Evolutionary conservation across 2,113 vertebrate species (phyloP).

Genomic region (Channa maculata): DNA sequence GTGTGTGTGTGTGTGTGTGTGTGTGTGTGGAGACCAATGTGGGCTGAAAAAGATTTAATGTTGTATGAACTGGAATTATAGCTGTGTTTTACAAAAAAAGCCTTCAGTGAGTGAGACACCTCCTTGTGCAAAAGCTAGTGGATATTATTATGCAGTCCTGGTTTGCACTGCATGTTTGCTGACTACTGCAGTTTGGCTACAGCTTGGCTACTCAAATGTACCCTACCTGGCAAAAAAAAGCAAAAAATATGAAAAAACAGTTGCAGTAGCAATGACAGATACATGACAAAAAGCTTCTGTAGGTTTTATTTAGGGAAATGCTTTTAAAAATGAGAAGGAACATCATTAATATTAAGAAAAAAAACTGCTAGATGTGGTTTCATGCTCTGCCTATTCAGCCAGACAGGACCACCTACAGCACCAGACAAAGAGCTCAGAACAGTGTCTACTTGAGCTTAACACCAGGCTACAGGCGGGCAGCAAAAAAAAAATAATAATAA

Average conservation of each 20-base stretch:
- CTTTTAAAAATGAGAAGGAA: slow-evolving; percentile 1
- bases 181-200: not conserved
- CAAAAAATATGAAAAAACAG: not conserved
- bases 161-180: not conserved
- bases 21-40: no score
- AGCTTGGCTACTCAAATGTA: not conserved
- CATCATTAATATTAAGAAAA: slow-evolving; percentile 43
- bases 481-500: not conserved
- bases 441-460: not conserved
- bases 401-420: slow-evolving; percentile 52
- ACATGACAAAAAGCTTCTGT: slow-evolving; percentile 3
- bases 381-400: slow-evolving; percentile 19
- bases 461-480: not conserved
- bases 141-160: not conserved
- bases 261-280: not conserved
- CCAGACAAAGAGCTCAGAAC: slow-evolving; percentile 49
- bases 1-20: no score
- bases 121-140: not conserved
- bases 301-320: slow-evolving; percentile 1
- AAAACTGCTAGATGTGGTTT: slow-evolving; percentile 29
- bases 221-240: not conserved
- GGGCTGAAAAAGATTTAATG: no score
- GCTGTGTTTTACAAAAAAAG: not conserved
- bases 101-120: no score
- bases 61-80: slow-evolving; percentile 7